Percentiles rank a stretch among this genome's conserved stretches.
Conservation (phyloP, 2,888 invertebrate genomes). For the Pterostichus madidus region DNA sequence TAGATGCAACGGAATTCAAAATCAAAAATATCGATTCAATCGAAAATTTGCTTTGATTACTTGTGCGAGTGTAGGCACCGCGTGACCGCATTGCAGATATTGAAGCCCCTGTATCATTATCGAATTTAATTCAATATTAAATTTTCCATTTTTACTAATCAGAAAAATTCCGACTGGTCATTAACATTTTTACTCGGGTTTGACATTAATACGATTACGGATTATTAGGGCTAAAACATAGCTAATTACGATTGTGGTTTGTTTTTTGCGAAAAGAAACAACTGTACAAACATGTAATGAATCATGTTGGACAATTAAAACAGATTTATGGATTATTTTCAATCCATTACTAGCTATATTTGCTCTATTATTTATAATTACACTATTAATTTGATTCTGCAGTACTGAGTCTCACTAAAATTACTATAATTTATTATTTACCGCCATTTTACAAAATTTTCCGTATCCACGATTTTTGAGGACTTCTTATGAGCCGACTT, state of each 20-base stretch:
- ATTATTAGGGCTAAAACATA: slow-evolving; percentile 24
- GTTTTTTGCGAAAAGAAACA: slow-evolving; percentile 17
- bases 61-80: not conserved
- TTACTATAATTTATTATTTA: no score
- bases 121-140: slow-evolving; percentile 43
- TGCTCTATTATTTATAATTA: not conserved
- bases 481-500: no score
- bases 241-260: slow-evolving; percentile 1
- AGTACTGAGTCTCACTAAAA: no score
- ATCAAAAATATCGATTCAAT: slow-evolving; percentile 53
- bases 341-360: not conserved
- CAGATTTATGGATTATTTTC: slow-evolving; percentile 9
- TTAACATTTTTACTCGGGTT: slow-evolving; percentile 22
- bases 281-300: not conserved
- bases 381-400: not conserved
- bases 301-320: slow-evolving; percentile 12
- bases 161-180: not conserved
- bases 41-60: slow-evolving; percentile 49
- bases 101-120: slow-evolving; percentile 24
- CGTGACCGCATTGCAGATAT: slow-evolving; percentile 41
- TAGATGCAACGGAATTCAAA: slow-evolving; percentile 50
- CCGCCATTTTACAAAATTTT: no score
- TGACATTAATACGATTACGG: slow-evolving; percentile 19
- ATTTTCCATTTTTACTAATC: slow-evolving; percentile 43
- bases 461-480: no score